Conservation (phyloP, 1,140 invertebrate genomes). For the Caerostris extrusa region DNA sequence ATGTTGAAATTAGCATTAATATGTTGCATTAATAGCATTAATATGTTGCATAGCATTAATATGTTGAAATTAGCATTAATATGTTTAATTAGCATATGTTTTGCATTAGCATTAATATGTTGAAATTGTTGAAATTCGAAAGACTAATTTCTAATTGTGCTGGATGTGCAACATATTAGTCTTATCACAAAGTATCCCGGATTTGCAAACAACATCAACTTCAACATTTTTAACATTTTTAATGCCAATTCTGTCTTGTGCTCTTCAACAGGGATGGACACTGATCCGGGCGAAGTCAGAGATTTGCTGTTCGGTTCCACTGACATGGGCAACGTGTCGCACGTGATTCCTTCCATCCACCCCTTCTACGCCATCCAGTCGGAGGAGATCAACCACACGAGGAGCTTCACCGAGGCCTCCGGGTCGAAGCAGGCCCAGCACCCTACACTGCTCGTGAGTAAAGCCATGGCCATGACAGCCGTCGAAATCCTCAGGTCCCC, state of each 20-base stretch:
- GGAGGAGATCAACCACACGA: conserved; percentile 79
- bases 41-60: too few relatives aligned
- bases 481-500: conserved; percentile 71
- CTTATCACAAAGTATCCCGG: too few relatives aligned
- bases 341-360: conserved; percentile 81
- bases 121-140: too few relatives aligned
- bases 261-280: neutral
- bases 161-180: too few relatives aligned
- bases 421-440: conserved; percentile 79
- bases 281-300: neutral
- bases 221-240: too few relatives aligned
- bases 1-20: too few relatives aligned
- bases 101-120: too few relatives aligned
- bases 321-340: conserved; percentile 80
- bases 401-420: conserved; percentile 79
- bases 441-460: conserved; percentile 79
- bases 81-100: too few relatives aligned
- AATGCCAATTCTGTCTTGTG: neutral
- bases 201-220: too few relatives aligned
- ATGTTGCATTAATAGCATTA: too few relatives aligned
- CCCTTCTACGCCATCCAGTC: conserved; percentile 80
- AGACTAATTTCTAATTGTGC: too few relatives aligned
- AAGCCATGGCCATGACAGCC: conserved; percentile 80
- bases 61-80: too few relatives aligned
- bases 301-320: neutral